Percentiles rank a stretch among this genome's conserved stretches.
phyloP scores from a whole-genome alignment of 1,140 invertebrate genomes.

The Tyrophagus putrescentiae region DNA sequence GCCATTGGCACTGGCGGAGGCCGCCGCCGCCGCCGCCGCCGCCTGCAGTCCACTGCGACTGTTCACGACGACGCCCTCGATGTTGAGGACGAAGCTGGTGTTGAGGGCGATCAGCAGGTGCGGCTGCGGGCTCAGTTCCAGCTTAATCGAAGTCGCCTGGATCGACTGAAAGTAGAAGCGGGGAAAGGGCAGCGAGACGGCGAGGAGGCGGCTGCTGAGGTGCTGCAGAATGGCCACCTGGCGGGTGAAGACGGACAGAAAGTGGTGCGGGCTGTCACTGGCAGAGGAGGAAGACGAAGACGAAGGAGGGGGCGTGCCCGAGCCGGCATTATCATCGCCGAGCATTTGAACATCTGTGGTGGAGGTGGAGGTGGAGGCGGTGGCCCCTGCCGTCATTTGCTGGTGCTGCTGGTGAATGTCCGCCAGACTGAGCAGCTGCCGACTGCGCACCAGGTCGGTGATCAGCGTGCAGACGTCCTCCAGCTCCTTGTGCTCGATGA shows the following conservation, averaged over 20 bases:
- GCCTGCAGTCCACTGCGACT: not conserved
- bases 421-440: not conserved
- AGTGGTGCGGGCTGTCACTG: not conserved
- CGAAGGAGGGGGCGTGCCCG: too few species aligned
- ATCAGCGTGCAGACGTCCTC: not conserved
- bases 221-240: conserved; percentile 51
- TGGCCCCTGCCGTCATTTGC: not conserved
- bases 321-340: too few species aligned
- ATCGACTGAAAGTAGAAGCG: conserved; percentile 75
- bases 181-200: conserved; percentile 53
- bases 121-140: conserved; percentile 69
- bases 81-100: conserved; percentile 60
- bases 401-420: not conserved
- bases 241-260: not conserved
- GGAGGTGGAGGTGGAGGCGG: too few species aligned
- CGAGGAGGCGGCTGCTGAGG: conserved; percentile 48
- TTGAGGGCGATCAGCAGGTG: conserved; percentile 56
- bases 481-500: conserved; percentile 7
- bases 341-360: too few species aligned
- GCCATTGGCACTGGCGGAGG: too few species aligned
- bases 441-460: not conserved
- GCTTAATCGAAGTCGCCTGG: conserved; percentile 57
- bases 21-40: conserved; percentile 35
- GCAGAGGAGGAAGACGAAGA: too few species aligned
- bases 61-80: conserved; percentile 57